These are phyloP conservation scores for Myotis planiceps DNA, from an alignment of 2,797 vertebrate species.

Conservation along the genomic window DNA sequence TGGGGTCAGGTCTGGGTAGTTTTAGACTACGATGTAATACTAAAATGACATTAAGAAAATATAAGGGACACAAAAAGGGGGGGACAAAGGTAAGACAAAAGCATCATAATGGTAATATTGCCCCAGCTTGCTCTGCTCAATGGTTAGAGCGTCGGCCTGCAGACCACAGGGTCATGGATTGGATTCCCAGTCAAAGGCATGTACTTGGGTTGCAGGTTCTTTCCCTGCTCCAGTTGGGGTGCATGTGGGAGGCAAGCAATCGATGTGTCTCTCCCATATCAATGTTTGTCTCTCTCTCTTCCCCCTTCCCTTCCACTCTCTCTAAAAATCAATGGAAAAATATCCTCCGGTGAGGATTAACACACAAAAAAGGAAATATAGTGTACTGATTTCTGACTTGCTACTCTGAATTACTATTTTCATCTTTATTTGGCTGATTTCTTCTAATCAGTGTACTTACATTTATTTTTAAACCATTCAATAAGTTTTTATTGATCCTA, in stretches of 20 bases:
- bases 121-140: too few species aligned
- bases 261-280: too few species aligned
- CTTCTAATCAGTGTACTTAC: not conserved
- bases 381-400: not conserved
- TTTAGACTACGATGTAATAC: not conserved
- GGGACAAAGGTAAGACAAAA: not conserved
- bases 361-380: not conserved
- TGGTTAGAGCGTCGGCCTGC: too few species aligned
- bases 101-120: not conserved
- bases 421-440: not conserved
- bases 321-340: too few species aligned
- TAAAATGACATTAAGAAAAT: not conserved
- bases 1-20: not conserved
- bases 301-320: too few species aligned
- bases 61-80: not conserved
- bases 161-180: too few species aligned
- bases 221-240: too few species aligned
- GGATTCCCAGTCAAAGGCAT: too few species aligned
- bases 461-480: slow-evolving; percentile 12
- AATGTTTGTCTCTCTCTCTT: too few species aligned
- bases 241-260: too few species aligned
- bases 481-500: not conserved
- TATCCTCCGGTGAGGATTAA: too few species aligned
- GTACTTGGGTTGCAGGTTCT: too few species aligned
- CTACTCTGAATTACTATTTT: not conserved